A percentile compares a stretch with the other conserved stretches of the same genome.
Conservation (phyloP, 2,888 invertebrate species). For the Plebejus melissa region DNA sequence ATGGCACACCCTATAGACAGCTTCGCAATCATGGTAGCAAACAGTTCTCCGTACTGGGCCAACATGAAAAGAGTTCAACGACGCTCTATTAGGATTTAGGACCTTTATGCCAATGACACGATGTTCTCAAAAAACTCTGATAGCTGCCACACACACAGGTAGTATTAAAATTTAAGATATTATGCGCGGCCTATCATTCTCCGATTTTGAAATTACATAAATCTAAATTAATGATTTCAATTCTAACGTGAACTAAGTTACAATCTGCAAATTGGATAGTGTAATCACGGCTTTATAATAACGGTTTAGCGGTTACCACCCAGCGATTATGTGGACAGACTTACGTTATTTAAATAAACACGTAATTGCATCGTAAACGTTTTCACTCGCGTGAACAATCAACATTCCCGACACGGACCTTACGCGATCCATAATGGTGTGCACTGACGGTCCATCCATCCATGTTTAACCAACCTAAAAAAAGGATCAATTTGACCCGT, state of each 20-base stretch:
- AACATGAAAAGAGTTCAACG: not conserved
- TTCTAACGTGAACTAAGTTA: too few species aligned
- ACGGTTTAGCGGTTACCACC: not conserved
- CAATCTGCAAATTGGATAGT: not conserved
- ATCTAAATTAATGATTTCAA: too few species aligned
- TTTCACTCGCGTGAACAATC: conserved; percentile 35
- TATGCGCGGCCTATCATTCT: too few species aligned
- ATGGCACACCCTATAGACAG: too few species aligned
- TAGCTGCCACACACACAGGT: too few species aligned
- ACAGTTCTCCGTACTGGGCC: not conserved
- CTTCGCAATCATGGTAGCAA: not conserved
- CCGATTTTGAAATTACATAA: too few species aligned
- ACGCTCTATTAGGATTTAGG: not conserved
- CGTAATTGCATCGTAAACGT: conserved; percentile 28
- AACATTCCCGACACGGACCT: conserved; percentile 28
- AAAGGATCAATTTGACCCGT: too few species aligned
- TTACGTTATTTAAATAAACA: conserved; percentile 22
- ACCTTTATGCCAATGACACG: too few species aligned
- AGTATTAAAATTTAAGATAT: too few species aligned
- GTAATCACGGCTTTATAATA: not conserved
- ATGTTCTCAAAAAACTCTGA: too few species aligned
- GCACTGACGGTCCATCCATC: not conserved
- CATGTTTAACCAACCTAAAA: too few species aligned
- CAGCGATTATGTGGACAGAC: conserved; percentile 10
- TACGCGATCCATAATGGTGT: conserved; percentile 9